Evolutionary conservation across 2,113 vertebrate genomes (phyloP), one percentile per base, ranked within the genome.

Genomic region (Antidorcas marsupialis): DNA sequence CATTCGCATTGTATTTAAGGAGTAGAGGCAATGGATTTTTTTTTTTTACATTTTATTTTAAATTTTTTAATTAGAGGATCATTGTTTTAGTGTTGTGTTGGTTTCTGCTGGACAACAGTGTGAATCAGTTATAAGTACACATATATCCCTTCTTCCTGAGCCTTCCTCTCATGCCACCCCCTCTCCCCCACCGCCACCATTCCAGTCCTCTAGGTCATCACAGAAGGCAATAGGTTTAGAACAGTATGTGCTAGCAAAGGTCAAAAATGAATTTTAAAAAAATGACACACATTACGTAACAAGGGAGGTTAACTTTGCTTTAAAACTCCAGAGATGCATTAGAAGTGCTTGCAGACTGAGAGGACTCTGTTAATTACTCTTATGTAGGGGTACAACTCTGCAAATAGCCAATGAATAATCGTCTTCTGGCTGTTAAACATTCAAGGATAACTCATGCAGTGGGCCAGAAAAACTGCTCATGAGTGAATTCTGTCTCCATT

Each of bases 371-470:
- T 53, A 50, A 76, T 21, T 47, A 81, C 33, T 83, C 4, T 57
- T 92, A 50, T 33, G 33, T 67, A 10, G 11, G 11, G 59, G 16
- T 78, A 64, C 90, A 87, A 23, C 2, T 81, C 74, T n/a, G 30
- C 14, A 64, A 28, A 88, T 78, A 60, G 28, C 30, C 39, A 7
- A 2, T 81, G 87, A 93, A 45, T 95, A 62, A 85, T 92, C 28
- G 28, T 90, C 85, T 90, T 93, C 76, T 95, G 64, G 33, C 83
- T 76, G 52, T 13, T 16, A 74, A 7, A 47, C 30, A 53, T 88
- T 91, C 13, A 93, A 86, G 94, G 53, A 15, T 43, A 89, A 52
- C 30, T 84, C 52, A 59, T 76, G 60, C 10, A 36, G 30, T 27
- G 47, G 59, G 55, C 60, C 36, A 71, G 60, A 71, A 92, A 82